A percentile compares a stretch with the other conserved stretches of the same genome.
These are phyloP conservation scores for Mimachlamys varia DNA, from an alignment of 2,888 invertebrate species.

Conservation along the genomic window DNA sequence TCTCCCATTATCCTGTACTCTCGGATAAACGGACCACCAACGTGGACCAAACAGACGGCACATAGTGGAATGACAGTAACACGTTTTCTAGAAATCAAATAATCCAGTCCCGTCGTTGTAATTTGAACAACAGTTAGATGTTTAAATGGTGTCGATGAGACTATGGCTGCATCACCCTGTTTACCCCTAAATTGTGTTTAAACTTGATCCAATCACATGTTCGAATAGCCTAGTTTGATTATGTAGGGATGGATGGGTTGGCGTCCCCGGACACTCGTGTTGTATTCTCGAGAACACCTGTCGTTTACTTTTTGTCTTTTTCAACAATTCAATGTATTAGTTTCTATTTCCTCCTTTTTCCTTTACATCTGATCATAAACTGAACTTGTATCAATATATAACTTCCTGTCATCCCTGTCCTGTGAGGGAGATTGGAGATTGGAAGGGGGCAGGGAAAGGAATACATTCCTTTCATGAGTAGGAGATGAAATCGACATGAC, in stretches of 20 bases:
- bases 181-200: no score
- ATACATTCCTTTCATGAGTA: neutral
- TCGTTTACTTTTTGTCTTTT: neutral
- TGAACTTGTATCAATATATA: neutral
- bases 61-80: neutral
- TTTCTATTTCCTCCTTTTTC: neutral
- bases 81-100: neutral
- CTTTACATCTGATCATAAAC: neutral
- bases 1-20: neutral
- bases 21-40: neutral
- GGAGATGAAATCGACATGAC: slow-evolving; percentile 18
- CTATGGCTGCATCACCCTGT: no score
- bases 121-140: no score
- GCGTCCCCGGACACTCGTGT: neutral
- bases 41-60: neutral
- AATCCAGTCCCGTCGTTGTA: no score
- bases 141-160: no score
- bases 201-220: no score
- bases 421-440: neutral
- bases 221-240: no score
- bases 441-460: neutral
- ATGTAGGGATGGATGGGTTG: no score
- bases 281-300: neutral
- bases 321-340: neutral
- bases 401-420: neutral